Base-by-base conservation (phyloP, 2,888 invertebrate genomes). In the Sminthurides aquaticus region DNA sequence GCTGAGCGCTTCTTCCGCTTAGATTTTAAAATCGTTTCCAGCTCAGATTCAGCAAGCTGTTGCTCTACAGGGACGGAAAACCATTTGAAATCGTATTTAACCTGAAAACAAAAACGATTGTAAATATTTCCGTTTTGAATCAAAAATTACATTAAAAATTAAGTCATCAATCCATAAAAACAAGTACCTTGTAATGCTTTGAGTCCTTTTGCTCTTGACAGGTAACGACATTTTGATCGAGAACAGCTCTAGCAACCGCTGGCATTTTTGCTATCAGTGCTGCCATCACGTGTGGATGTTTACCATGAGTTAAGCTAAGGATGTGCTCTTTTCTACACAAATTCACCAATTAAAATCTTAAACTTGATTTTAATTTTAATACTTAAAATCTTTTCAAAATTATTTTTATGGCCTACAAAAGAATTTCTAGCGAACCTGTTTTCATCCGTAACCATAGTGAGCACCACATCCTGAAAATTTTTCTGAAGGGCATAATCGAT, bases 201-300 rank as follows among this genome's bases (percentile, higher is more conserved):
- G 55, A 55, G 24, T 55, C 55, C 25, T 24, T 55, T 55, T 55
- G 22, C 76, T 43, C 56, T 34, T 89, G 88, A 0, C 89, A 88
- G 76, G 88, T 89, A 0, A 87, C 87, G 62, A 89, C 89, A 76
- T 87, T 88, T 76, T 86, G 87, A 73, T 89, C 89, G 76, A 88
- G 88, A 1, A 89, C 88, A 0, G 89, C 87, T 79, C 89, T 89
- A 73, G 89, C 89, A 0, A 89, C 89, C 60, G 84, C 81, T 0
- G 89, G 89, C 89, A 89, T 89, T 56, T 86, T 85, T 0, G 89
- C 89, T 60, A 89, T 89, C n/a, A 89, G 80, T 0, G 89, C 89
- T 25, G 89, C 77, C 0, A 88, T 88, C 0, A 89, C 89, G 76
- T 88, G 88, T 0, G 89, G 89, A 78, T 89, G 87, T 69, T 88